phyloP scores from a whole-genome alignment of 1,140 invertebrate species.

The Pseudachorutes palmiensis region DNA sequence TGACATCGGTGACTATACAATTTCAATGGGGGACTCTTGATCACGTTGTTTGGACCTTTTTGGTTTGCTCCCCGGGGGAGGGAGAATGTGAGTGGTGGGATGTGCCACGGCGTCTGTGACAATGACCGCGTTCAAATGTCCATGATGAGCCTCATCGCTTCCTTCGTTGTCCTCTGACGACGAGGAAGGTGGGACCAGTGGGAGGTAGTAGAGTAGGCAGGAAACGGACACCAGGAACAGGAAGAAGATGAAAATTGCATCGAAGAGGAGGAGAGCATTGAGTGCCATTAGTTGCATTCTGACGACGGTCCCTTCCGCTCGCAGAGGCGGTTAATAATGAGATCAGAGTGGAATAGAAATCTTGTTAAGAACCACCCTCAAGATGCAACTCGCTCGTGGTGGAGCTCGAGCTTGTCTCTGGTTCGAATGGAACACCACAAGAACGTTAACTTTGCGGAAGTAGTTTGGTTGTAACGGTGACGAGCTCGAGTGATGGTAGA shows the following conservation, averaged over 20 bases:
- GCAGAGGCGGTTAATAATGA: too few relatives aligned
- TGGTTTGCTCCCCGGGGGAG: slow-evolving; percentile 9
- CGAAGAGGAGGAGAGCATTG: slow-evolving; percentile 76
- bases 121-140: slow-evolving; percentile 19
- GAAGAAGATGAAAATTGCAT: slow-evolving; percentile 74
- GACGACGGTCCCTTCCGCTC: too few relatives aligned
- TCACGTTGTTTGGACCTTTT: slow-evolving; percentile 9
- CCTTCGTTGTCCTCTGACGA: slow-evolving; percentile 36
- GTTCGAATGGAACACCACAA: too few relatives aligned
- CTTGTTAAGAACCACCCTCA: not conserved
- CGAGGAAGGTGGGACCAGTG: slow-evolving; percentile 44
- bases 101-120: slow-evolving; percentile 21
- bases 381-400: not conserved
- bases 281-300: slow-evolving; percentile 68
- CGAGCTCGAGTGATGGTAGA: not conserved
- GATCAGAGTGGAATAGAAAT: too few relatives aligned
- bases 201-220: slow-evolving; percentile 68
- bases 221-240: slow-evolving; percentile 70
- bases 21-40: slow-evolving; percentile 30
- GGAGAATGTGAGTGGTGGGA: slow-evolving; percentile 34
- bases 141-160: slow-evolving; percentile 28
- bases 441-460: not conserved
- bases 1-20: slow-evolving; percentile 20
- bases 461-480: not conserved
- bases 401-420: not conserved